Base-by-base conservation (phyloP, 2,888 invertebrate species). In the Andrena trimmerana region DNA sequence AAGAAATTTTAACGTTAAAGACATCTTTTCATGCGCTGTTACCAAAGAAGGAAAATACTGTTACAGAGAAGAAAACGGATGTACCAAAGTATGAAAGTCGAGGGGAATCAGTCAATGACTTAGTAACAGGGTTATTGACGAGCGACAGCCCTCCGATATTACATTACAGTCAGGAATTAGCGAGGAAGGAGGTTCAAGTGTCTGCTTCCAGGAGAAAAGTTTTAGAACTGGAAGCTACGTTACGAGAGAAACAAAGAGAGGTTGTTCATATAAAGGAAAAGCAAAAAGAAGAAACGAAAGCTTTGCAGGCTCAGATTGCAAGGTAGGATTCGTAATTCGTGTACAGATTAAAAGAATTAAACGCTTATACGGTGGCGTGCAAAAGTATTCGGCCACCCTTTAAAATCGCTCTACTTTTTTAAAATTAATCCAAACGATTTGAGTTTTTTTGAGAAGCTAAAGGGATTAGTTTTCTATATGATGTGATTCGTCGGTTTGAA, bases 81-180 rank as follows among this genome's bases (percentile, higher is more conserved):
- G 67, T 76, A 48, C 80, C 83, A 24, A 85, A 69, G 63, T 84
- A 79, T 86, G 92, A 0, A 94, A 94, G 31, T 27, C 52, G 52
- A 16, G 24, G 67, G 13, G 93, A 93, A 68, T 85, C 91, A 0
- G 82, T 83, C 31, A 83, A 81, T 1, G 93, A 94, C 80, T 87
- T 93, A 63, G 90, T 93, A 71, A 85, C 94, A 83, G 92, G 94
- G 90, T 63, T 93, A 54, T 78, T 95, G 10, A 94, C 93, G 0
- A 93, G 95, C n/a, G 96, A 96, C 48, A 96, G 96, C 88, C 96
- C 97, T 52, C 97, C 97, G 84, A 96, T 98, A 95, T 92, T 98
- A 52, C 97, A 98, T 94, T 98, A 97, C 91, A 97, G 96, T 70
- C 97, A 98, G 93, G 98, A 98, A 94, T 94, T 97, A 86, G 97